A percentile compares a stretch with the other conserved stretches of the same genome.
Conservation (phyloP, 2,888 invertebrate species). For the Nyleta sp. region DNA sequence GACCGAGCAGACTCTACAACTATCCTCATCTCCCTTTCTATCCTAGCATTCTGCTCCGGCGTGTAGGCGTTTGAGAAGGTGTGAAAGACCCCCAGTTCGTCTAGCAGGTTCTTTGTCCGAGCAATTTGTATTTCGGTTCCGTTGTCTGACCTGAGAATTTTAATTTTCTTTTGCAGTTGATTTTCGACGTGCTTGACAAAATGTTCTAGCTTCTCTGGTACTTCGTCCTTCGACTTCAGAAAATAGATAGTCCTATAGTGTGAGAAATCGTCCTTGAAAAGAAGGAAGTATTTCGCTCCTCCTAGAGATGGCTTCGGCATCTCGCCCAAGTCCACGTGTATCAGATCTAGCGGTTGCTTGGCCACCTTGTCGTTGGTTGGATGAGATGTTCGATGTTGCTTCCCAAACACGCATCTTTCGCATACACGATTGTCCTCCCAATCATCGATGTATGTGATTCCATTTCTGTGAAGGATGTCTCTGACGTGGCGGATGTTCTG, state of each 20-base stretch:
- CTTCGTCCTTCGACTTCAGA: neutral
- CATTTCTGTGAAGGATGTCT: slow-evolving; percentile 62
- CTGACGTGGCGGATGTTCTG: slow-evolving; percentile 69
- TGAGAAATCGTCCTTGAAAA: neutral
- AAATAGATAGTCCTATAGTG: neutral
- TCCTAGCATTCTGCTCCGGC: neutral
- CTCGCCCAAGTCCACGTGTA: neutral
- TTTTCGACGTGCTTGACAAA: neutral
- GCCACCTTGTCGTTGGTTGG: neutral
- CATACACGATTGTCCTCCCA: neutral
- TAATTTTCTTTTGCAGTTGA: neutral
- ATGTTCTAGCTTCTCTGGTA: neutral
- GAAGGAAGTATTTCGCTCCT: neutral
- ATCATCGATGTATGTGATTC: slow-evolving; percentile 21
- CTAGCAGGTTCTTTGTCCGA: neutral
- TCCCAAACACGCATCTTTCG: neutral
- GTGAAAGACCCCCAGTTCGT: neutral
- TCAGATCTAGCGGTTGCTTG: neutral
- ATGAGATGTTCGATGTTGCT: slow-evolving; percentile 35
- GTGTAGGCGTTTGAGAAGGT: neutral
- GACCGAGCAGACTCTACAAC: neutral
- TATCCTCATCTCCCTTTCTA: neutral
- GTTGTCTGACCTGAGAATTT: neutral
- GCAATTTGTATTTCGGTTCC: neutral
- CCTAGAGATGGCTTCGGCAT: neutral